Evolutionary conservation across 2,113 vertebrate species (phyloP).

Genomic region (Microcebus ravelobensis): DNA sequence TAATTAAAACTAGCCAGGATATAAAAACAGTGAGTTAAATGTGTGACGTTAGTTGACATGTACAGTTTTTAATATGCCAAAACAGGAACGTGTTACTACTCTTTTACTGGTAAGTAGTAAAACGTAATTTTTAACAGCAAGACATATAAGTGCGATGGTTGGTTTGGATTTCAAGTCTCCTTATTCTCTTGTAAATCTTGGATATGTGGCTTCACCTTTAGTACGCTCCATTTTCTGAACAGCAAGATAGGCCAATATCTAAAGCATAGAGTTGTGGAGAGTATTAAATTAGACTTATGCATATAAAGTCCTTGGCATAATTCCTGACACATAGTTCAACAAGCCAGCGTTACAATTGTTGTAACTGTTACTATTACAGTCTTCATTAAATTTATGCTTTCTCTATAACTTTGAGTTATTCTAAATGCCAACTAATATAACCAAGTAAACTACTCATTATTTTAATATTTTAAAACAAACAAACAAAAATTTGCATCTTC

Average conservation of each 20-base stretch:
- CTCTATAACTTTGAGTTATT: background rate
- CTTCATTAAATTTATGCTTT: background rate
- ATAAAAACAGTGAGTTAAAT: background rate
- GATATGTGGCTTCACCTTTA: background rate
- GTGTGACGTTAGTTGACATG: background rate
- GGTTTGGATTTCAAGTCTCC: background rate
- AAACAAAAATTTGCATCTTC: background rate
- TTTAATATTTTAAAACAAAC: background rate
- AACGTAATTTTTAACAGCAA: background rate
- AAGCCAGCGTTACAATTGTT: background rate
- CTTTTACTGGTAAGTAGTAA: background rate
- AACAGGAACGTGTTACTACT: background rate
- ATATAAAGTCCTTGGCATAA: background rate
- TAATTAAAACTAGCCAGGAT: background rate
- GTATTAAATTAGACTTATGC: background rate
- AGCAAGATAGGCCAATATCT: background rate
- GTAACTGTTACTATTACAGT: background rate
- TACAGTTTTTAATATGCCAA: background rate
- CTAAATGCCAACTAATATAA: background rate
- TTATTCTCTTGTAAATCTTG: background rate
- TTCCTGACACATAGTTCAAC: background rate
- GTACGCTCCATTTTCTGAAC: background rate
- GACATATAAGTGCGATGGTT: rapidly evolving
- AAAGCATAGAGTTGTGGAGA: background rate
- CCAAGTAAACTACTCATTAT: background rate